These are phyloP conservation scores for Danaus melanippus DNA, from an alignment of 1,140 invertebrate genomes.

Conservation along the genomic window DNA sequence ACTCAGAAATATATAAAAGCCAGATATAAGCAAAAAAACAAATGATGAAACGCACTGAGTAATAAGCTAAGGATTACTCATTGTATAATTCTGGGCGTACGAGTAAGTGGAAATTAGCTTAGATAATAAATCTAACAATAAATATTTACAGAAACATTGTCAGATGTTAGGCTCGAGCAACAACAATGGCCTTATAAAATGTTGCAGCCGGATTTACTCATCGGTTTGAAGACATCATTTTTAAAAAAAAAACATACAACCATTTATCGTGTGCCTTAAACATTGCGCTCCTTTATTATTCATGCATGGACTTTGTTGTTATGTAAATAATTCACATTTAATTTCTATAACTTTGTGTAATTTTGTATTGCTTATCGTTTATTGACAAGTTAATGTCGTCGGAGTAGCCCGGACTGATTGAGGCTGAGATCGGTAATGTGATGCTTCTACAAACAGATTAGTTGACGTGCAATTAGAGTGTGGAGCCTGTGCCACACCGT, in stretches of 20 bases:
- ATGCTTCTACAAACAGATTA: conserved; percentile 65
- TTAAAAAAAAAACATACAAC: not conserved
- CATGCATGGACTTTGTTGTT: no score
- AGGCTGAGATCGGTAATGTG: conserved; percentile 41
- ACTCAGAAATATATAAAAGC: conserved; percentile 30
- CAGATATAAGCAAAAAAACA: conserved; percentile 3
- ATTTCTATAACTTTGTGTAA: no score
- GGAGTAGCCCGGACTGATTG: conserved; percentile 19
- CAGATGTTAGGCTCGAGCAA: conserved; percentile 48
- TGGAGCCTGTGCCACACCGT: conserved; percentile 52
- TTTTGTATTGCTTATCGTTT: conserved; percentile 12
- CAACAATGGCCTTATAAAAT: conserved; percentile 54
- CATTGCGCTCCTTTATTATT: not conserved
- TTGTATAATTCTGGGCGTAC: conserved; percentile 50
- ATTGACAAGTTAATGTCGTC: conserved; percentile 16
- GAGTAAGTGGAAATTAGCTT: conserved; percentile 33
- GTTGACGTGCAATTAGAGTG: conserved; percentile 61
- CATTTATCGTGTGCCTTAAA: conserved; percentile 2
- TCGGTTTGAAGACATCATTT: conserved; percentile 12
- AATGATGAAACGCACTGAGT: no score
- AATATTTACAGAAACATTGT: conserved; percentile 60
- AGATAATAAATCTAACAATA: conserved; percentile 59
- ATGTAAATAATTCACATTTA: no score
- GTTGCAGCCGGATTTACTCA: conserved; percentile 44
- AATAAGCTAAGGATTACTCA: conserved; percentile 38